Evolutionary conservation across 2,113 vertebrate species (phyloP), one percentile per base, ranked within the genome.

Genomic region (Cyanocitta stelleri): DNA sequence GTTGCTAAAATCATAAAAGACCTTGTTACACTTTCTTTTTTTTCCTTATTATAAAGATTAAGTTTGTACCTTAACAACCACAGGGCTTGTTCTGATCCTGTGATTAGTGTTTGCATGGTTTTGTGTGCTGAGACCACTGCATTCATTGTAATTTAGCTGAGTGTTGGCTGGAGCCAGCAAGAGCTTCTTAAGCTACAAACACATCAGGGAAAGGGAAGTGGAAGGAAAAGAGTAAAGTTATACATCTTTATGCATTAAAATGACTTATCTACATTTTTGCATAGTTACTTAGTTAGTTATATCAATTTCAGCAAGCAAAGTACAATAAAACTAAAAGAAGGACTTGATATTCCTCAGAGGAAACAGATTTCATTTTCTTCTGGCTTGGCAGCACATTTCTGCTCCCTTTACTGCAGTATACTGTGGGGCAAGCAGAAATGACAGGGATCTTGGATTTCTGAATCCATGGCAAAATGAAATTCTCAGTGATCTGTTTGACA

Each of bases 111-210:
- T 98, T 98, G 98, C 99, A 99, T 99, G 99, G 98, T 99, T 99
- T 98, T 99, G 99, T 97, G 98, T 98, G 97, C 99, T 99, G 98
- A 98, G 98, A 98, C 99, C 99, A 97, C 98, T 98, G 98, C 99
- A 99, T 98, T 99, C 99, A 98, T 99, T 99, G 98, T 99, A 99
- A 98, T 98, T 99, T 98, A 99, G 98, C 98, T 99, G 99, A 98
- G 99, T 99, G 98, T 99, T 99, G 96, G 99, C 99, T 62, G 99
- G 99, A 93, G 99, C 99, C 98, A 99, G 98, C 98, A 99, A 98
- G 98, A 99, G 99, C 98, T 99, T 99, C 99, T 99, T 99, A 98
- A 99, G 98, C 99, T 99, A 98, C 93, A 97, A 96, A 97, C 48
- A 97, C 81, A 98, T 74, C 43, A 93, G 87, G 92, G 56, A 94